phyloP scores from a whole-genome alignment of 2,888 invertebrate species.

The Nomada hirtipes region DNA sequence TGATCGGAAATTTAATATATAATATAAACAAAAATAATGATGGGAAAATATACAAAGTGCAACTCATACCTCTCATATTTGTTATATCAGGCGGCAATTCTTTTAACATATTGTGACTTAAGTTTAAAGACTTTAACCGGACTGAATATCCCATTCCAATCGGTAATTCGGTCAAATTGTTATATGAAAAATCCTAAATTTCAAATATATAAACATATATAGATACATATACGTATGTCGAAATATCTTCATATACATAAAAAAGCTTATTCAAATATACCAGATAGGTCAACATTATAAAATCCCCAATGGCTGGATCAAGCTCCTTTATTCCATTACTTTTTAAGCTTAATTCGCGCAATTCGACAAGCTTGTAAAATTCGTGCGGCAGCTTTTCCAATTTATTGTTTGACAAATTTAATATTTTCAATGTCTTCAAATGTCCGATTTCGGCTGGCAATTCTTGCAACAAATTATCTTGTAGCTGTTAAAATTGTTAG shows the following conservation, averaged over 20 bases:
- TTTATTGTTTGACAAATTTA: conserved; percentile 90
- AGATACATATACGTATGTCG: background rate
- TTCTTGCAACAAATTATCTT: conserved; percentile 91
- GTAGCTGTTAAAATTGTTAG: conserved; percentile 89
- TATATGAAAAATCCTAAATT: conserved; percentile 91
- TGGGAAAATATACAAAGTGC: background rate
- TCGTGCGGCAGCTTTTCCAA: conserved; percentile 87
- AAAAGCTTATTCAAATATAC: conserved; percentile 83
- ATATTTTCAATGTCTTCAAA: conserved; percentile 88
- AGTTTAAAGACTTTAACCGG: conserved; percentile 89
- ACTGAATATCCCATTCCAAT: conserved; percentile 94
- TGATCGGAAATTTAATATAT: conserved; percentile 1
- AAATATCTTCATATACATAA: background rate
- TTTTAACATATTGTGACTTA: conserved; percentile 90
- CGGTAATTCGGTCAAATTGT: conserved; percentile 90
- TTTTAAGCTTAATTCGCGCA: conserved; percentile 90
- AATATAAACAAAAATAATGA: background rate
- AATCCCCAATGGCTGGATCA: conserved; percentile 90
- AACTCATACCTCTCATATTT: conserved; percentile 92
- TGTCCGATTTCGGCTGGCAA: conserved; percentile 91
- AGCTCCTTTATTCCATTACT: conserved; percentile 90
- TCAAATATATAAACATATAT: conserved; percentile 7
- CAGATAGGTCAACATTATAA: conserved; percentile 91
- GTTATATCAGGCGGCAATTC: conserved; percentile 93
- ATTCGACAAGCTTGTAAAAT: conserved; percentile 89